Evolutionary conservation across 2,888 invertebrate species (phyloP), one percentile per base, ranked within the genome.

Genomic region (Mellilla xanthometata): DNA sequence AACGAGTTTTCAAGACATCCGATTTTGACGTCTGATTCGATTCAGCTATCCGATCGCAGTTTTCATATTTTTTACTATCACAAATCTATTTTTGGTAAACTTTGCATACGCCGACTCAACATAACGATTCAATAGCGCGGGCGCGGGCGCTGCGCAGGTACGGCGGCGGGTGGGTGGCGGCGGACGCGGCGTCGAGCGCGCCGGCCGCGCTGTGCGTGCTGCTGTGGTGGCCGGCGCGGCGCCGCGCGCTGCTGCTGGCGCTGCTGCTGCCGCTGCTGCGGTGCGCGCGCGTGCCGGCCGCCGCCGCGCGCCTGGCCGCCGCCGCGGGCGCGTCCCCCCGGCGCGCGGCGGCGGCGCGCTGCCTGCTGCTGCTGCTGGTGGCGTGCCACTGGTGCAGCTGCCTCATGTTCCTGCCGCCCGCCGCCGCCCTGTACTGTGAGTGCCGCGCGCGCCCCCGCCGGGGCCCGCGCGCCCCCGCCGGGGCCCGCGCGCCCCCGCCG

Each of bases 331-430:
- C n/a, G n/a, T n/a, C n/a, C n/a, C n/a, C n/a, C n/a, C n/a, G n/a
- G n/a, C n/a, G n/a, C n/a, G n/a, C n/a, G n/a, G n/a, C n/a, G n/a
- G n/a, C n/a, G n/a, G n/a, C n/a, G n/a, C 61, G 58, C 2, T 64
- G 72, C 43, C 5, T 35, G 0, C 12, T 67, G 2, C 32, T 76
- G 12, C 72, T 78, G 46, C 1, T 60, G 1, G 38, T 79, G 7
- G 61, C 71, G 0, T 55, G 64, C 8, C 81, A 82, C 53, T 72
- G 68, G 68, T 68, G 72, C 52, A 62, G 63, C 49, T 81, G 80
- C 46, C 38, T 74, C 32, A 56, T 76, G 22, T 81, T 72, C 49
- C 24, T 72, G 4, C 60, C 71, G 0, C 53, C 75, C 0, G 54
- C 72, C 19, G 4, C 65, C 1, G 9, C 40, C 0, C 68, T 70